Base-by-base conservation (phyloP, 2,888 invertebrate species). In the Stomorhina lunata region DNA sequence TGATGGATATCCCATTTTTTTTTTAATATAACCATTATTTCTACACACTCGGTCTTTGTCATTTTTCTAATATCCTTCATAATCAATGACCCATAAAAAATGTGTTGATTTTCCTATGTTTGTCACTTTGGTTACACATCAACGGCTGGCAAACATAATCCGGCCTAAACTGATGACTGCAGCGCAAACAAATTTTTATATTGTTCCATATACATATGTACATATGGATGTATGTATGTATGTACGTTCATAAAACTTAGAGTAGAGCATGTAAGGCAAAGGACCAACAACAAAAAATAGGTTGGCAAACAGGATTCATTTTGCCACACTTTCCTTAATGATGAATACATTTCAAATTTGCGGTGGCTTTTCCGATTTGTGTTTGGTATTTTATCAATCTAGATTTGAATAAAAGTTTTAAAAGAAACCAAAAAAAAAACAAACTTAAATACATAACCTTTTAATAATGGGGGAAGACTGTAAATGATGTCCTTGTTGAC, bases 71-170 rank as follows among this genome's bases (percentile, higher is more conserved):
- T 65, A 78, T 71, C 45, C 25, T 57, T 78, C 9, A 25, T 17
- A 65, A 57, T 57, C 65, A 78, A 78, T 78, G 78, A 79, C 69
- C 79, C 71, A 80, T 75, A 73, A 66, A 59, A 68, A 80, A 43
- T 55, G n/a, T n/a, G 34, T 72, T 59, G 10, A 68, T 43, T 55
- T 43, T 61, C 17, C 17, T 20, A 59, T 66, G 48, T 66, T 79
- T 59, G 72, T 61, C 72, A 50, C 29, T 73, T 53, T 34, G 32
- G 61, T 63, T 63, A 59, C 48, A 48, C 43, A 61, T 61, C 72
- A 69, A 37, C 65, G 63, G 34, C 63, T 69, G 61, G 37, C 72
- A 69, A 71, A 69, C 45, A 43, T 75, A 65, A 69, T 69, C 68
- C 53, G 37, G 63, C 66, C 32, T 43, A 55, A 53, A 53, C 59